Evolutionary conservation across 2,797 vertebrate species (phyloP).

Genomic region (Hozukius guyotensis): DNA sequence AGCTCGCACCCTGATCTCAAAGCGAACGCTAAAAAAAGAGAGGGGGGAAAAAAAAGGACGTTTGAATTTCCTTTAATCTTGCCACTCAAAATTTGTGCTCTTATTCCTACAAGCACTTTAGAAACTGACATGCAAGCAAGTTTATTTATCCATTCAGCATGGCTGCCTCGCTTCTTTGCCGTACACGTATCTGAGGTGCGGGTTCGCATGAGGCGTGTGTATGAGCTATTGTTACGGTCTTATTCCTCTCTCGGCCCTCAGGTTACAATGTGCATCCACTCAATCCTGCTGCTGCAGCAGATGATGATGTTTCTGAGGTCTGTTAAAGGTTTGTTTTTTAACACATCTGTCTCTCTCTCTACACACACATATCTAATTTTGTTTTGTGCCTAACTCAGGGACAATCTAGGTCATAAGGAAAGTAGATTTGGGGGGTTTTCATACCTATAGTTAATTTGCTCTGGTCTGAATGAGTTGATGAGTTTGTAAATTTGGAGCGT

Average conservation of each 20-base stretch:
- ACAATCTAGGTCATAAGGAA: slow-evolving; percentile 5
- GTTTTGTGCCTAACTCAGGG: not conserved
- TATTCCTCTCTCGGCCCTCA: slow-evolving; percentile 30
- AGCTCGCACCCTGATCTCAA: not conserved
- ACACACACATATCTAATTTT: not conserved
- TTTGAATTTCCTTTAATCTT: slow-evolving; percentile 44
- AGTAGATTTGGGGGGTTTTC: not conserved
- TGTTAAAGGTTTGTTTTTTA: slow-evolving; percentile 12
- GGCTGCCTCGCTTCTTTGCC: slow-evolving; percentile 7
- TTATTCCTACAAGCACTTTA: slow-evolving; percentile 27
- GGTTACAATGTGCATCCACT: slow-evolving; percentile 59
- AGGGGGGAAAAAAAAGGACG: not conserved
- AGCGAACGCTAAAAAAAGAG: slow-evolving; percentile 2
- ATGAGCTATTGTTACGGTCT: slow-evolving; percentile 34
- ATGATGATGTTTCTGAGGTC: slow-evolving; percentile 25
- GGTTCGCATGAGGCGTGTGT: slow-evolving; percentile 44
- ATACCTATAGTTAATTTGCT: not conserved
- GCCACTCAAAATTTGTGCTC: slow-evolving; percentile 3
- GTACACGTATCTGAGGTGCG: not conserved
- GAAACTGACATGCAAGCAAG: slow-evolving; percentile 28
- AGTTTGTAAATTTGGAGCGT: not conserved
- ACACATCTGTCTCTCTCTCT: slow-evolving; percentile 34
- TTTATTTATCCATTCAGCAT: slow-evolving; percentile 30
- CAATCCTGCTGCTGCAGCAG: slow-evolving; percentile 36
- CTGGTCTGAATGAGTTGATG: not conserved